These are phyloP conservation scores for Discoglossus pictus DNA, from an alignment of 2,797 vertebrate genomes.

Conservation along the genomic window DNA sequence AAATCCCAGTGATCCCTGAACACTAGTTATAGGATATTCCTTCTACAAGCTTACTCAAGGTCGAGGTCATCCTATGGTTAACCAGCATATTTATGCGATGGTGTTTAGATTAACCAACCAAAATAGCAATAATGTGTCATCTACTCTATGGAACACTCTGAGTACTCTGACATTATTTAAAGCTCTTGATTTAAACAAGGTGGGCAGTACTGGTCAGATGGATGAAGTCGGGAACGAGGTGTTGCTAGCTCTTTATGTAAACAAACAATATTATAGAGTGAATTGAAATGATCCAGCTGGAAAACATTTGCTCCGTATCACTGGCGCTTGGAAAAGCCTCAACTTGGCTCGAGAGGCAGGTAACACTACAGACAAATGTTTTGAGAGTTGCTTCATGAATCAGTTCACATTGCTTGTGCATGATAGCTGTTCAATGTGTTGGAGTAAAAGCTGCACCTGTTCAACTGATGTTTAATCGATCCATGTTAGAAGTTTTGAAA, in stretches of 20 bases:
- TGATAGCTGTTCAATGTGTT: background rate
- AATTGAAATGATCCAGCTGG: constrained; percentile 57
- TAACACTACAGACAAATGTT: constrained; percentile 3
- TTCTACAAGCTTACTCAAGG: too few species aligned
- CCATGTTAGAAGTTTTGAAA: too few species aligned
- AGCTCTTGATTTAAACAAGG: constrained; percentile 55
- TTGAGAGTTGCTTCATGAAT: constrained; percentile 14
- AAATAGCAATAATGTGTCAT: constrained; percentile 24
- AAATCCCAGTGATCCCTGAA: too few species aligned
- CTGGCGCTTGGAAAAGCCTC: constrained; percentile 48
- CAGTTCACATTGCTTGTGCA: accelerated
- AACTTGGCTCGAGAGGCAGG: constrained; percentile 45
- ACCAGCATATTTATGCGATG: background rate
- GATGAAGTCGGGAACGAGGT: constrained; percentile 30
- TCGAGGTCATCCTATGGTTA: background rate
- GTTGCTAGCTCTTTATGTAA: constrained; percentile 53
- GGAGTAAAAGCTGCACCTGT: background rate
- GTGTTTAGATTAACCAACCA: constrained; percentile 4
- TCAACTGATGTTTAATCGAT: too few species aligned
- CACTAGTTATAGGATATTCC: too few species aligned
- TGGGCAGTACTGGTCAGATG: constrained; percentile 50
- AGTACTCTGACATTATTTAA: constrained; percentile 38
- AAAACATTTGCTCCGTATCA: constrained; percentile 58
- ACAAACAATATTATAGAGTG: constrained; percentile 60
- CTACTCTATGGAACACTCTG: constrained; percentile 42